A percentile compares a stretch with the other conserved stretches of the same genome.
phyloP scores from a whole-genome alignment of 2,797 vertebrate genomes.

The Lerista edwardsae region DNA sequence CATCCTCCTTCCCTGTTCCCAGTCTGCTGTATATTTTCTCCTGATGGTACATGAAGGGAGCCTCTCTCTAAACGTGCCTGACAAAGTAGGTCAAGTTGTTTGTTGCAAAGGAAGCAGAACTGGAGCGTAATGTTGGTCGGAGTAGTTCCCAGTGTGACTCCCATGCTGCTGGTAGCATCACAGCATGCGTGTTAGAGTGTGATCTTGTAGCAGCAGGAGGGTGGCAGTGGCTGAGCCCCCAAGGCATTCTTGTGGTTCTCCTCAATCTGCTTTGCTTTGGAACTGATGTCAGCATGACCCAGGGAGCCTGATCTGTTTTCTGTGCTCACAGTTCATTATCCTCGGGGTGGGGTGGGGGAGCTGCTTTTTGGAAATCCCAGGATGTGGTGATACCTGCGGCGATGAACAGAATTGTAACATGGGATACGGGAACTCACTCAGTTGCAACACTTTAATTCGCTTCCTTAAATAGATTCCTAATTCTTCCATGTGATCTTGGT shows the following conservation, averaged over 20 bases:
- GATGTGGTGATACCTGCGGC: background rate
- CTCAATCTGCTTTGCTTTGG: background rate
- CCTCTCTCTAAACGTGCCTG: background rate
- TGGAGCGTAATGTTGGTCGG: background rate
- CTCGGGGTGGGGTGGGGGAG: background rate
- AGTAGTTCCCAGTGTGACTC: background rate
- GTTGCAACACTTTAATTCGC: background rate
- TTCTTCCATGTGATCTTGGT: background rate
- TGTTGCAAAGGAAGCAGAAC: background rate
- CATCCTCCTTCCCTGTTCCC: background rate
- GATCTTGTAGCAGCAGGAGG: background rate
- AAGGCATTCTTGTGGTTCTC: background rate
- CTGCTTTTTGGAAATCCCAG: background rate
- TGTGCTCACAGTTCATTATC: background rate
- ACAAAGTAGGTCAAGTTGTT: slow-evolving; percentile 17
- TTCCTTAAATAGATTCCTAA: background rate
- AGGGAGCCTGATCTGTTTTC: background rate
- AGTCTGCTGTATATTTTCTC: background rate
- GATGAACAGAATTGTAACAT: background rate
- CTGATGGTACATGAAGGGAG: background rate
- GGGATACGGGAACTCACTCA: background rate
- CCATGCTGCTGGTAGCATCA: background rate
- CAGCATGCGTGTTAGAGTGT: background rate
- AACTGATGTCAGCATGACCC: background rate
- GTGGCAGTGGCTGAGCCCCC: background rate